phyloP scores from a whole-genome alignment of 2,888 invertebrate species.

The Heliconius charithonia region DNA sequence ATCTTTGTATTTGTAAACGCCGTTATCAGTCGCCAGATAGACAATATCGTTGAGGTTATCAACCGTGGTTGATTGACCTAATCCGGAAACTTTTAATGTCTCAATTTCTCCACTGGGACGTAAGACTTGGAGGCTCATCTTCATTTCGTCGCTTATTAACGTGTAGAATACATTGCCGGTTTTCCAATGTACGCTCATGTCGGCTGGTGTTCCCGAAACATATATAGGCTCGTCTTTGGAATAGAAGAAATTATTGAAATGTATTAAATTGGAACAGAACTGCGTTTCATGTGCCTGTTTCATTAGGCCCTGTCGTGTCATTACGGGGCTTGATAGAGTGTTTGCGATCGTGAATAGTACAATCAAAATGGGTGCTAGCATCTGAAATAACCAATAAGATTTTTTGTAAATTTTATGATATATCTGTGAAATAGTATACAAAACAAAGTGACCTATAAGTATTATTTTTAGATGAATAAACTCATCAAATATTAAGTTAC shows the following conservation, averaged over 20 bases:
- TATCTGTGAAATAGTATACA: too few species aligned
- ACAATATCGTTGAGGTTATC: constrained; percentile 78
- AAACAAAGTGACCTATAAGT: neutral
- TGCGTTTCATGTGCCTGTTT: constrained; percentile 55
- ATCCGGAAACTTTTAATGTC: constrained; percentile 68
- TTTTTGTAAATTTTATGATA: neutral
- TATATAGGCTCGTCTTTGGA: constrained; percentile 58
- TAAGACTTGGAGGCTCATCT: constrained; percentile 69
- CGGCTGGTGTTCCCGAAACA: constrained; percentile 72
- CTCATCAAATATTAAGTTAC: too few species aligned
- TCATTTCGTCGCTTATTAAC: constrained; percentile 73
- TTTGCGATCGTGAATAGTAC: constrained; percentile 53
- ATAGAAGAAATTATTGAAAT: constrained; percentile 70
- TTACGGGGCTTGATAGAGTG: constrained; percentile 58
- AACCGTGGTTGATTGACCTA: constrained; percentile 74
- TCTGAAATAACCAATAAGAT: constrained; percentile 56
- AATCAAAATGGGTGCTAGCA: constrained; percentile 55
- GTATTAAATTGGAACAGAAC: constrained; percentile 60
- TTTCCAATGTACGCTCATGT: constrained; percentile 75
- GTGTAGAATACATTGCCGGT: constrained; percentile 73
- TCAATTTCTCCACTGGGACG: constrained; percentile 65
- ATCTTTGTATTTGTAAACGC: constrained; percentile 75
- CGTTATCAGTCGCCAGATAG: constrained; percentile 78
- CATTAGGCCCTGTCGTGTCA: constrained; percentile 60
- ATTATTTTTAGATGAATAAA: too few species aligned